Evolutionary conservation across 2,113 vertebrate species (phyloP).

Genomic region (Istiophorus platypterus): DNA sequence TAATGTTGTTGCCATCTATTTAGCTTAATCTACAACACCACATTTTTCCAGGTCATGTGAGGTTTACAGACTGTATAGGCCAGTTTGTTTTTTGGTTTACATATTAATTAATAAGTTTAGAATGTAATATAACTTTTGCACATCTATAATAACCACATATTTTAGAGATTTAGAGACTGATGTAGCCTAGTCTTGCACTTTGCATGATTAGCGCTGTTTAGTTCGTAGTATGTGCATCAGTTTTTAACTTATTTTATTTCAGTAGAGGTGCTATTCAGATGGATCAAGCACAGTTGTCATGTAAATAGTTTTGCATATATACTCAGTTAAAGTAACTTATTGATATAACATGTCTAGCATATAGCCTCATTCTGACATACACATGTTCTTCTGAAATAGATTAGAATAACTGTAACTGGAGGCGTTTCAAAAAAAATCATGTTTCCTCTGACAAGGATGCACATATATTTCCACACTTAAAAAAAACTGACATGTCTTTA

Average conservation of each 20-base stretch:
- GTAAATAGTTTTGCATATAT: slow-evolving; percentile 41
- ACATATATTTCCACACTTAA: slow-evolving; percentile 39
- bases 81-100: slow-evolving; percentile 47
- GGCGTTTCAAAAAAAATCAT: neutral
- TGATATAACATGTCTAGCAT: slow-evolving; percentile 32
- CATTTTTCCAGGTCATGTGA: slow-evolving; percentile 20
- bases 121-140: slow-evolving; percentile 56
- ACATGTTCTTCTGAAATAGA: slow-evolving; percentile 26
- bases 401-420: slow-evolving; percentile 31
- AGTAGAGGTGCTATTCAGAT: slow-evolving; percentile 30
- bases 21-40: slow-evolving; percentile 13
- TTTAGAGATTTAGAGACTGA: slow-evolving; percentile 14
- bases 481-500: slow-evolving; percentile 40
- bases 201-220: slow-evolving; percentile 34
- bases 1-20: slow-evolving; percentile 13
- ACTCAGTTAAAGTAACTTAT: slow-evolving; percentile 58
- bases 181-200: slow-evolving; percentile 38
- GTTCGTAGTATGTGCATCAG: slow-evolving; percentile 18
- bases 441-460: slow-evolving; percentile 31
- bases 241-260: slow-evolving; percentile 52
- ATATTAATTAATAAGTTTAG: slow-evolving; percentile 36
- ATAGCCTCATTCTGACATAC: slow-evolving; percentile 22
- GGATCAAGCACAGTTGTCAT: slow-evolving; percentile 23
- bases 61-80: slow-evolving; percentile 32
- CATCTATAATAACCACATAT: slow-evolving; percentile 40